Evolutionary conservation across 2,797 vertebrate species (phyloP).

Genomic region (Anguilla pacifica): DNA sequence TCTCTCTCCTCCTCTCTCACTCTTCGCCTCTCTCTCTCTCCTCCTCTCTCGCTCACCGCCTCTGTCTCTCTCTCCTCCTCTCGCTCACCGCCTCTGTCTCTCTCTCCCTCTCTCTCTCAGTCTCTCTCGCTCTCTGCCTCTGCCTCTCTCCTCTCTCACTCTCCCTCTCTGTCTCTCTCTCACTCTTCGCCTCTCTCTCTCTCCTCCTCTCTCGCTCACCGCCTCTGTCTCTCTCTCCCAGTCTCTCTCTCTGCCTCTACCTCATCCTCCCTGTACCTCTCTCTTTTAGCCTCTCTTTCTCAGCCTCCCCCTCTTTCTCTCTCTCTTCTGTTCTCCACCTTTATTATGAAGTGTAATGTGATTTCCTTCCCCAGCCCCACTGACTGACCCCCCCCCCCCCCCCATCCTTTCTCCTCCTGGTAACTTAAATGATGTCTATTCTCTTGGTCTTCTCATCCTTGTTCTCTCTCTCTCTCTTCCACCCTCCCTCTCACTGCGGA

Average conservation of each 20-base stretch:
- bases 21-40: too few species aligned
- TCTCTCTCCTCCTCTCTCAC: too few species aligned
- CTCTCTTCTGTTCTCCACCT: not conserved
- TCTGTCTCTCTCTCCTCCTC: too few species aligned
- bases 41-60: too few species aligned
- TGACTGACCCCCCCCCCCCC: not conserved
- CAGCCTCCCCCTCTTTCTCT: not conserved
- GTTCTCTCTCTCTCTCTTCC: not conserved
- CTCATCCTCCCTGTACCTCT: not conserved
- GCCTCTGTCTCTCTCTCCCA: not conserved
- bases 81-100: too few species aligned
- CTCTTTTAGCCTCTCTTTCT: not conserved
- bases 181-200: not conserved
- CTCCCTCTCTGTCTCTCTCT: not conserved
- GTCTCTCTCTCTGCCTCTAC: not conserved
- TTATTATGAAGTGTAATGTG: constrained; percentile 1
- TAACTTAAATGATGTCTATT: constrained; percentile 15
- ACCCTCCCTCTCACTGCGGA: not conserved
- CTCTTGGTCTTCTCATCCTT: not conserved
- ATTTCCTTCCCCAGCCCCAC: constrained; percentile 15
- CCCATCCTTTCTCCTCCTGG: not conserved
- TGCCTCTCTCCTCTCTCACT: too few species aligned
- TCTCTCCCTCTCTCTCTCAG: too few species aligned
- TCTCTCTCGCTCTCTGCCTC: too few species aligned
- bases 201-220: not conserved